Evolutionary conservation across 2,888 invertebrate genomes (phyloP), one percentile per base, ranked within the genome.

Genomic region (Erannis defoliaria): DNA sequence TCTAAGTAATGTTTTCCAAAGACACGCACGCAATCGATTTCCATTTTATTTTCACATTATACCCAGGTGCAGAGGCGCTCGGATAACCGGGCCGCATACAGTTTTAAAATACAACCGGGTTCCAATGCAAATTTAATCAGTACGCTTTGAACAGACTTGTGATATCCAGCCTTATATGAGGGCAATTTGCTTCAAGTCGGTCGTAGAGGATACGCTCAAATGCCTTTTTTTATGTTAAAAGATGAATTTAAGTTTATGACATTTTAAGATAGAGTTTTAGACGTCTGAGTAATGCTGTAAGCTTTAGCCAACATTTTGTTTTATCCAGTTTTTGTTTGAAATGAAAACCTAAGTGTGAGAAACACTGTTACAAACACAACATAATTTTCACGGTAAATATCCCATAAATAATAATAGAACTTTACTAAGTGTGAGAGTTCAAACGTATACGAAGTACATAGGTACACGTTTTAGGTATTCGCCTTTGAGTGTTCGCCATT

Each of bases 91-190:
- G 31, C 50, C 61, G 42, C 54, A 48, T 50, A 55, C 51, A 54
- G 68, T 62, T 74, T 74, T 74, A 76, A 77, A 80, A 75, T 72
- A 78, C 68, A 74, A 76, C 73, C 71, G 70, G 66, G 67, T 71
- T 70, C 58, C 67, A 51, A 77, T 77, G 73, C 74, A 80, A 77
- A 79, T 80, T 79, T 78, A 77, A 80, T 77, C 77, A 77, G 74
- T 66, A 67, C 73, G 73, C 68, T 72, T 72, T 71, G 62, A 48
- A 66, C 61, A 63, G 55, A 61, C 67, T 64, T 55, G 65, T 64
- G 60, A 70, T 55, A 61, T 64, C 63, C 56, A 65, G 54, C 59
- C 57, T 57, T 61, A 45, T 55, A 62, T 55, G 64, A 54, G 45
- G 62, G 65, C 57, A 68, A 70, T 65, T 64, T 65, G 60, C 56